Conservation (phyloP, 2,888 invertebrate genomes). For the Calliopum simillimum region DNA sequence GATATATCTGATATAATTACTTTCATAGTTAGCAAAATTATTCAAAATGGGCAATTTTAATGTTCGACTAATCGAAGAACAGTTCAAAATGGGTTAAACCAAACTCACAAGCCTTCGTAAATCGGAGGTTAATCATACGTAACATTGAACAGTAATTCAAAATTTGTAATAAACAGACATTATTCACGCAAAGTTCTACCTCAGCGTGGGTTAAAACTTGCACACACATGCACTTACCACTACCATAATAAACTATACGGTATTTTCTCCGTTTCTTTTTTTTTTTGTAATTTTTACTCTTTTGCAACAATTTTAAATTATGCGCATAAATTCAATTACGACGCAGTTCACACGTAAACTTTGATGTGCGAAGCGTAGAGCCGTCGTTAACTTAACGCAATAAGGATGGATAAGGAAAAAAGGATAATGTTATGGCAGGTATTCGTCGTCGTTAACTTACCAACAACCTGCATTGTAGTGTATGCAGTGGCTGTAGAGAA, state of each 20-base stretch:
- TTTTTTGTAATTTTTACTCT: not conserved
- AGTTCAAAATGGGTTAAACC: too few relatives aligned
- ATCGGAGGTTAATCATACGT: too few relatives aligned
- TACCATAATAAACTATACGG: not conserved
- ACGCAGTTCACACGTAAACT: too few relatives aligned
- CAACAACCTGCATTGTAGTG: constrained; percentile 77
- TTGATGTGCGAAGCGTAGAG: too few relatives aligned
- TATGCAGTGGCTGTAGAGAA: constrained; percentile 75
- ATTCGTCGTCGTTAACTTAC: constrained; percentile 68
- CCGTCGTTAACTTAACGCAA: too few relatives aligned
- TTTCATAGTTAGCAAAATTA: too few relatives aligned
- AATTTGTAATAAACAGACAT: not conserved
- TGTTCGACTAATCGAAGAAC: too few relatives aligned
- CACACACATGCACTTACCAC: not conserved
- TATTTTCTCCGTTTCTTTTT: not conserved
- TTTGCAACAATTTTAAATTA: not conserved
- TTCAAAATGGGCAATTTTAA: too few relatives aligned
- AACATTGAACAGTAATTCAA: too few relatives aligned
- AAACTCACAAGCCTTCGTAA: not conserved
- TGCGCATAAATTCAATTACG: too few relatives aligned
- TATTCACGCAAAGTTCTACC: too few relatives aligned
- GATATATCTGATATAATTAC: too few relatives aligned
- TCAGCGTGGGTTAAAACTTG: constrained; percentile 4
- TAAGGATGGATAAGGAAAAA: not conserved
- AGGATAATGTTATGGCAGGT: not conserved